Base-by-base conservation (phyloP, 2,888 invertebrate genomes). In the Tryphoninae sp. region DNA sequence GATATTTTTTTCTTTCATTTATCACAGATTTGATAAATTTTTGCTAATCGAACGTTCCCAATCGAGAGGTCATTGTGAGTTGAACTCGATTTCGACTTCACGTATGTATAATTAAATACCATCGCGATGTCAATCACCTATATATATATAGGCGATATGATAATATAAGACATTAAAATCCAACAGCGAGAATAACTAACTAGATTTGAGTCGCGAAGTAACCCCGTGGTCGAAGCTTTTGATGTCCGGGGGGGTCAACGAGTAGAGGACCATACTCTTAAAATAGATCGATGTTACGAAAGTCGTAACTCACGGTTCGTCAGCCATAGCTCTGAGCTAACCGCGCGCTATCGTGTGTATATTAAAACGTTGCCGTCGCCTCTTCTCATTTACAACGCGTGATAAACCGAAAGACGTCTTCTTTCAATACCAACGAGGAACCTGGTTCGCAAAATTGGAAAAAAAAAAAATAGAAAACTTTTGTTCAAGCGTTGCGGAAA, bases 201-300 rank as follows among this genome's bases (percentile, higher is more conserved):
- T 78, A 40, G 65, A 72, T 59, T 59, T 2, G 40, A 65, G 33
- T 72, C 55, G 33, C 49, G 64, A 65, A n/a, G 55, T 65, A 19
- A 62, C 59, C 68, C 45, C n/a, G 55, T 23, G 40, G 40, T 61
- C 58, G 26, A 51, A 40, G 67, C 49, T 73, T 74, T 69, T 64
- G 61, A 69, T 78, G 73, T 73, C 73, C 58, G 78, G 62, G 68
- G 53, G 68, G 77, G 65, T 68, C 58, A 78, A 67, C 73, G 62
- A 42, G 62, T 26, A 13, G 62, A 40, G 73, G 11, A 62, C 62
- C 61, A 42, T 53, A 72, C 62, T 81, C 81, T 81, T 65, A 49
- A 81, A 81, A 81, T 81, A 81, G 81, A 81, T 81, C 81, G 81
- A 81, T 78, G 78, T 74, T 69, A 62, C 64, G 64, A 73, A 69